Evolutionary conservation across 2,113 vertebrate species (phyloP), one percentile per base, ranked within the genome.

Genomic region (Podarcis cretensis): DNA sequence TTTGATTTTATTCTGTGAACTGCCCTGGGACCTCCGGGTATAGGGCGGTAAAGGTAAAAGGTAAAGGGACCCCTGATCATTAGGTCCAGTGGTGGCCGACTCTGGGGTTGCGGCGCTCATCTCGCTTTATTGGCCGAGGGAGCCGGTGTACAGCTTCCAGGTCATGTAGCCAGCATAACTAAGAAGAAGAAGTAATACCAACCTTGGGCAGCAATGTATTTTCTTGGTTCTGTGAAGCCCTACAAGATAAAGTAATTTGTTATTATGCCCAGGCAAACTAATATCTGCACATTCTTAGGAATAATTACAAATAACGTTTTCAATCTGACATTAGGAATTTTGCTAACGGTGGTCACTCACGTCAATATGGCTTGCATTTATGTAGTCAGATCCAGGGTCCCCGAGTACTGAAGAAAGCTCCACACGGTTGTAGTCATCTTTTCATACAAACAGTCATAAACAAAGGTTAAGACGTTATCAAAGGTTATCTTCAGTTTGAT

Each of bases 171-270:
- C 35, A 35, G 35, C 35, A 35, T 35, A 35, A 35, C 35, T 35
- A 35, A 35, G 35, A 35, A 35, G 35, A 35, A 35, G 35, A 35
- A 35, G 35, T 35, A 35, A n/a, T 48, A 86, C 30, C 63, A 91
- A 99, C 99, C 99, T 98, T 99, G 99, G 83, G 99, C 99, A 94
- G 99, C 99, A 87, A 99, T 99, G 82, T 99, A 99, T 95, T 99
- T 99, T 91, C 98, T 98, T 16, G 97, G 95, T 92, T 99, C 99
- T 89, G 99, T 99, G 97, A 97, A 99, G 32, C 99, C 99, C 99
- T 99, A 92, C 77, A 91, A 37, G 83, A 94, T 95, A 94, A 90
- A 95, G 5, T 90, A 6, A 92, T 7, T 85, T 1, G 81, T 66
- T 5, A 37, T 83, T 91, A 77, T 73, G 80, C 30, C 81, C 91